phyloP scores from a whole-genome alignment of 2,113 vertebrate species.

The Clupea harengus region DNA sequence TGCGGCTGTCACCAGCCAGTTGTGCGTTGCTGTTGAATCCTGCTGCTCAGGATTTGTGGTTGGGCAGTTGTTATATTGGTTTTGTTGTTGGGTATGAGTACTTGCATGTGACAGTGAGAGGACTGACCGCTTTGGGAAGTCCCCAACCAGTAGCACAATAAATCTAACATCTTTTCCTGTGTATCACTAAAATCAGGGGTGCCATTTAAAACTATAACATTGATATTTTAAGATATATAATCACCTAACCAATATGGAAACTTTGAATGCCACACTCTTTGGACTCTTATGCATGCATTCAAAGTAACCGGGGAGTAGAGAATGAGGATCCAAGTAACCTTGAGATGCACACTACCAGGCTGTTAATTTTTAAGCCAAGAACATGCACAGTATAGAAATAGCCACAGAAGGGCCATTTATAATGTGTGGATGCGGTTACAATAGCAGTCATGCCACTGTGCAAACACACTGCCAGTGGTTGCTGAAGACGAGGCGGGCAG shows the following conservation, averaged over 20 bases:
- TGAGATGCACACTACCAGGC: conserved; percentile 52
- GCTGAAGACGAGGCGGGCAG: neutral
- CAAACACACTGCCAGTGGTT: neutral
- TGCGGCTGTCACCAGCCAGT: too few relatives aligned
- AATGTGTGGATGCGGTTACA: conserved; percentile 18
- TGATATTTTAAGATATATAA: neutral
- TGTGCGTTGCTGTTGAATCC: too few relatives aligned
- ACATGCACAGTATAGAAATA: conserved; percentile 31
- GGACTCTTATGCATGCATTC: neutral
- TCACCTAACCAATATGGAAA: neutral
- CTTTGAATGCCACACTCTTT: neutral
- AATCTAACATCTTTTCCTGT: too few relatives aligned
- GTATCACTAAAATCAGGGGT: too few relatives aligned
- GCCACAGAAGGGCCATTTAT: conserved; percentile 42
- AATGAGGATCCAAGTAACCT: conserved; percentile 43
- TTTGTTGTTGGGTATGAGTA: too few relatives aligned
- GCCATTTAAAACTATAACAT: neutral
- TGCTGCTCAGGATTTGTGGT: too few relatives aligned
- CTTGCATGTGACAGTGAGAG: too few relatives aligned
- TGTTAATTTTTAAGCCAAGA: conserved; percentile 66
- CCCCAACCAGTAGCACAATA: too few relatives aligned
- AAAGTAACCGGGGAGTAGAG: neutral
- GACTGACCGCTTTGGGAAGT: too few relatives aligned
- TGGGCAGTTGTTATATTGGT: too few relatives aligned
- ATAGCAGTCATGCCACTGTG: neutral